Evolutionary conservation across 2,888 invertebrate species (phyloP), one percentile per base, ranked within the genome.

Genomic region (Apoderus coryli): DNA sequence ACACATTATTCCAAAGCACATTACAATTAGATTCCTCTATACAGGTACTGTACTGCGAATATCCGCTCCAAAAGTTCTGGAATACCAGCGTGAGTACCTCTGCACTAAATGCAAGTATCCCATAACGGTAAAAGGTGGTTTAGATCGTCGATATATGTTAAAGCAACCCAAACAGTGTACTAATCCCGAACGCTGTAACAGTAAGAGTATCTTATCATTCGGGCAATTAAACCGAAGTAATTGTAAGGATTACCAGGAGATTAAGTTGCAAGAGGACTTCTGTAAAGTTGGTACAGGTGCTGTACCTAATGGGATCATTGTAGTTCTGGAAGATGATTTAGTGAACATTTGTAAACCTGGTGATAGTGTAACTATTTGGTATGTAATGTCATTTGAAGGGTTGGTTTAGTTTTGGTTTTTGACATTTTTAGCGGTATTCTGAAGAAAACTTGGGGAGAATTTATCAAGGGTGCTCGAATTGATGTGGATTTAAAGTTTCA

Each of bases 291-390:
- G 67, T 36, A 65, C 77, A 39, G 79, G 81, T 3, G 68, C 71
- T 13, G 74, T 82, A 45, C 84, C 84, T 1, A 67, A 73, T 9
- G 72, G 78, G 1, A 69, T 85, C 63, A 73, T 74, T 69, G 74
- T 82, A 1, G 73, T 78, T 1, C 50, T 86, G 23, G 80, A 85
- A 50, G 76, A 89, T 61, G 89, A 89, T 58, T 61, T 90, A 13
- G 86, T 88, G 0, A 86, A 88, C 55, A 61, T 61, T 37, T 86
- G 86, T 52, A 82, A 84, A 56, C 86, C 89, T 29, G 90, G 90
- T 2, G 88, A 90, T 64, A 80, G 82, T 63, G 70, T 89, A 10
- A 71, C 75, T 39, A 69, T 89, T 39, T 78, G 80, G 88, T 86
- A 59, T 52, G 55, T 37, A 27, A 26, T 31, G 25, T 15, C n/a